These are phyloP conservation scores for Cuniculus paca DNA, from an alignment of 2,797 vertebrate species.

Conservation along the genomic window DNA sequence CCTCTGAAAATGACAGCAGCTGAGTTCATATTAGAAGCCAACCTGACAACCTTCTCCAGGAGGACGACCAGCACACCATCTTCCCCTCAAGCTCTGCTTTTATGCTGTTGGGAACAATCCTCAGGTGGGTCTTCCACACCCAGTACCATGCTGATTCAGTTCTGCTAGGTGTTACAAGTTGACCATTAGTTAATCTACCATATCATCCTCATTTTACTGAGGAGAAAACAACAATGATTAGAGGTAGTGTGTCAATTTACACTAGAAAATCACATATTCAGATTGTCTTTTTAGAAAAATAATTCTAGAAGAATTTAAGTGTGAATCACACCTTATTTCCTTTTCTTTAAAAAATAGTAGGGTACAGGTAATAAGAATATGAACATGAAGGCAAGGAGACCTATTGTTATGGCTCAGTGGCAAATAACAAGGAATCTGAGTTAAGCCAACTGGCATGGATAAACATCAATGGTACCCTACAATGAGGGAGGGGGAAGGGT, in stretches of 20 bases:
- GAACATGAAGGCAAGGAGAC: background rate
- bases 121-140: background rate
- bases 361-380: background rate
- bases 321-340: background rate
- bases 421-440: background rate
- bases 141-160: background rate
- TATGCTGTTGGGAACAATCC: background rate
- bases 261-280: background rate
- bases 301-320: background rate
- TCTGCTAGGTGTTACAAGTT: background rate
- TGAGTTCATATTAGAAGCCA: background rate
- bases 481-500: accelerated
- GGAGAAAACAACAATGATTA: background rate
- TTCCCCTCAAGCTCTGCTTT: background rate
- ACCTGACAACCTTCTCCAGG: background rate
- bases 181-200: background rate
- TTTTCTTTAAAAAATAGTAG: background rate
- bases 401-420: background rate
- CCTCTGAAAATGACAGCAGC: background rate
- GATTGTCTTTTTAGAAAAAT: conserved; percentile 34
- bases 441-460: background rate
- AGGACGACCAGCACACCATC: background rate
- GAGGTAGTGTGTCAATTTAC: background rate
- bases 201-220: background rate
- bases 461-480: background rate